Evolutionary conservation across 2,888 invertebrate species (phyloP), one percentile per base, ranked within the genome.

Genomic region (Chymomyza caudatula): DNA sequence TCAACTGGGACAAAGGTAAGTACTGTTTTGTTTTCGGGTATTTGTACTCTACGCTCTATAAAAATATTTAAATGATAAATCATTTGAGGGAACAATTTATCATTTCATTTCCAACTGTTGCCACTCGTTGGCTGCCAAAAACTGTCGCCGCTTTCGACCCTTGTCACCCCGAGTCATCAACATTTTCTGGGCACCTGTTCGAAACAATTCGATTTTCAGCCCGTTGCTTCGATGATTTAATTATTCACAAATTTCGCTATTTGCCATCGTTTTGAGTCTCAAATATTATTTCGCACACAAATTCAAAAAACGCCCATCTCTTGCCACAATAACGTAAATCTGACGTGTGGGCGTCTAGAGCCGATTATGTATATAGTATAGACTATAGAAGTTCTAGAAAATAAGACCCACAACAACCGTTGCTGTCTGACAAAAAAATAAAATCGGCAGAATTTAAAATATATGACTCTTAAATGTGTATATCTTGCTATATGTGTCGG

Each of bases 1-100:
- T 95, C 19, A 93, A 94, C 84, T 95, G 95, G 95, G 94, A 95
- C 88, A 95, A 95, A 89, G 95, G 94, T 91, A 59, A 87, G 88
- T 86, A 3, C 15, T 11, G n/a, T 17, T 25, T 11, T 6, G 4
- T 2, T n/a, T 43, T 8, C 4, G 49, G n/a, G 4, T 29, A 13
- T 15, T 43, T n/a, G n/a, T 2, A 11, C 11, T 11, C 29, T 2
- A 11, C 11, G 11, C 29, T 37, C 29, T 37, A 37, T 37, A 37
- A 11, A 11, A 11, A 37, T 37, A 37, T 37, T 37, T 37, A 11
- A 11, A 11, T 2, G 54, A 60, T 51, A 44, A 63, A 65, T 52
- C 19, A 17, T 37, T 6, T 4, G 15, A 54, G 17, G 52, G 8
- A 15, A 60, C 25, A 60, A 67, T 60, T 65, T 23, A 58, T 47